phyloP scores from a whole-genome alignment of 1,140 invertebrate genomes.

The Dendrolimus kikuchii region DNA sequence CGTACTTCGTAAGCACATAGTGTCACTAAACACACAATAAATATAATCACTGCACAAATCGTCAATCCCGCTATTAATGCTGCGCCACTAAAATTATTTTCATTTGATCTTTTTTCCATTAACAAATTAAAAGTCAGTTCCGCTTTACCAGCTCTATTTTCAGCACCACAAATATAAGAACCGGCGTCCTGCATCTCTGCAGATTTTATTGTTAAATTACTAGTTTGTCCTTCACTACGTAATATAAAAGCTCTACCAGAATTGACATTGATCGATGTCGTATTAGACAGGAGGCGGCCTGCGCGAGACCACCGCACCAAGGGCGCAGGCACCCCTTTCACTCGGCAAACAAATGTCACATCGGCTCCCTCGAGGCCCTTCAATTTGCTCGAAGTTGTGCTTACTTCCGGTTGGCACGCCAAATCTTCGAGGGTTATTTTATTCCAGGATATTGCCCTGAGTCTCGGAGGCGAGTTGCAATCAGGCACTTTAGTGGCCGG shows the following conservation, averaged over 20 bases:
- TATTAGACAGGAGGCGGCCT: constrained; percentile 65
- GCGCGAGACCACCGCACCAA: constrained; percentile 73
- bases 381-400: constrained; percentile 69
- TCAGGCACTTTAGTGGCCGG: constrained; percentile 77
- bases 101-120: constrained; percentile 75
- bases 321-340: constrained; percentile 80
- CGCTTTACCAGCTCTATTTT: constrained; percentile 83
- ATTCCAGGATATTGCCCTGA: constrained; percentile 80
- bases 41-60: constrained; percentile 61
- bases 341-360: constrained; percentile 81
- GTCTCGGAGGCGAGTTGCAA: constrained; percentile 76
- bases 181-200: constrained; percentile 81
- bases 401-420: constrained; percentile 81
- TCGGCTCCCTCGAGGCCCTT: constrained; percentile 80
- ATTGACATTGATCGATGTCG: constrained; percentile 68
- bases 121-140: constrained; percentile 80
- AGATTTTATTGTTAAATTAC: constrained; percentile 80
- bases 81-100: constrained; percentile 74
- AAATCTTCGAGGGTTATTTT: constrained; percentile 84
- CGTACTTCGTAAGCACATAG: constrained; percentile 60
- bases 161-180: constrained; percentile 81
- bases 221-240: constrained; percentile 67
- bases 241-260: constrained; percentile 59
- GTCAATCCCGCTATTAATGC: constrained; percentile 74
- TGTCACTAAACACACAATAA: constrained; percentile 61